Evolutionary conservation across 2,113 vertebrate genomes (phyloP).

Genomic region (Aleadryas rufinucha): DNA sequence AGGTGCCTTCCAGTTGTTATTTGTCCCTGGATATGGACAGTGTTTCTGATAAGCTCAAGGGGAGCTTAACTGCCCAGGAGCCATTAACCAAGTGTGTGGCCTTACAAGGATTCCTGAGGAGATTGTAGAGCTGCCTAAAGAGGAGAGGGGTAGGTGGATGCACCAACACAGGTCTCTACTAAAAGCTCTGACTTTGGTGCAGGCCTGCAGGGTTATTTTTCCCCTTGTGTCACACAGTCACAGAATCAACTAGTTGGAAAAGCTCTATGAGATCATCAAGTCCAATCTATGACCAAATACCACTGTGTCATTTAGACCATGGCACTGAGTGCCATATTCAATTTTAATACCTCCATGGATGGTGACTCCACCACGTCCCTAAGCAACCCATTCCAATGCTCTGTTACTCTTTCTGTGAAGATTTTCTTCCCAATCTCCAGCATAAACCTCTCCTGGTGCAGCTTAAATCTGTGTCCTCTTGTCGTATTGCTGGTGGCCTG

Average conservation of each 20-base stretch:
- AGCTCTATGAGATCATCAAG: not conserved
- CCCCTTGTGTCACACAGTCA: not conserved
- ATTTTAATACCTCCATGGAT: not conserved
- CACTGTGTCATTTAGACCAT: not conserved
- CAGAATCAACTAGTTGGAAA: not conserved
- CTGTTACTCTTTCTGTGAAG: not conserved
- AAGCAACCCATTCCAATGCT: not conserved
- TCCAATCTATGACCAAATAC: not conserved
- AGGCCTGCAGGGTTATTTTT: not conserved
- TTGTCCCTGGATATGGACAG: not conserved
- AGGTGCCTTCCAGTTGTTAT: not conserved
- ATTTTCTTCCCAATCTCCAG: not conserved
- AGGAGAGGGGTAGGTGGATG: not conserved
- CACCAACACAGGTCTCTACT: not conserved
- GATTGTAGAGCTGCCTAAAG: no score
- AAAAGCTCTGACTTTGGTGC: not conserved
- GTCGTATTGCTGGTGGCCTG: accelerated
- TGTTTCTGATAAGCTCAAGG: not conserved
- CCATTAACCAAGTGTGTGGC: not conserved
- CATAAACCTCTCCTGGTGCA: not conserved
- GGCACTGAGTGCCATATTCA: not conserved
- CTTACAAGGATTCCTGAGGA: not conserved
- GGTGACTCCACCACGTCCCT: not conserved
- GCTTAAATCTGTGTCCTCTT: not conserved
- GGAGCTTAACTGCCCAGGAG: not conserved